phyloP scores from a whole-genome alignment of 2,113 vertebrate genomes.

The Tympanuchus pallidicinctus region DNA sequence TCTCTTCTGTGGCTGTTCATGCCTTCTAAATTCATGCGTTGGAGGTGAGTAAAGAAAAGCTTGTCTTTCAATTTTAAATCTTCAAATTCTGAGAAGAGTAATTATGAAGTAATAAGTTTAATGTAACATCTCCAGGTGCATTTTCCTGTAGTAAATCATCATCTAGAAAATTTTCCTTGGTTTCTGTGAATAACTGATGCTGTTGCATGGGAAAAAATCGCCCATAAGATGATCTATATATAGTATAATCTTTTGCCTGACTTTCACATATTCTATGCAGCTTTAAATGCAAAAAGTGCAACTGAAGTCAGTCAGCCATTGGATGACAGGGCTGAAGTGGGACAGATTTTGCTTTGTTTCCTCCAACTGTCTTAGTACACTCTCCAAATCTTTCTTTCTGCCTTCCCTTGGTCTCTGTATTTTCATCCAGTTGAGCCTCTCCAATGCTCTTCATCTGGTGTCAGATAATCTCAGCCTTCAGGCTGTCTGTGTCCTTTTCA shows the following conservation, averaged over 20 bases:
- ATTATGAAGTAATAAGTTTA: not conserved
- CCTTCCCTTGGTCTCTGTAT: not conserved
- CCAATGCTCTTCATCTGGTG: not conserved
- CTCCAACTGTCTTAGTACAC: not conserved
- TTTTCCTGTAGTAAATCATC: not conserved
- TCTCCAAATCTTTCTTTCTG: rapidly evolving
- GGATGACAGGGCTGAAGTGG: not conserved
- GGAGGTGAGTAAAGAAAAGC: not conserved
- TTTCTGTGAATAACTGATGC: not conserved
- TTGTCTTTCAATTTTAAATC: not conserved
- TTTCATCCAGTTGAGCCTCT: not conserved
- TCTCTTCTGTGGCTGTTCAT: not conserved
- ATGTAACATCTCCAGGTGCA: not conserved
- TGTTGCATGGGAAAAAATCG: not conserved
- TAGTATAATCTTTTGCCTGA: not conserved
- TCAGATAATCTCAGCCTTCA: not conserved
- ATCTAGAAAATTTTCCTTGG: not conserved
- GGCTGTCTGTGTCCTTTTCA: not conserved
- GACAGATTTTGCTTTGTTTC: not conserved
- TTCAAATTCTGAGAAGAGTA: not conserved
- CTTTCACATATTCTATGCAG: not conserved
- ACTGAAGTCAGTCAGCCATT: not conserved
- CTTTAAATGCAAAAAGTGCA: not conserved
- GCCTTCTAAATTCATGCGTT: not conserved
- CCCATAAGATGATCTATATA: not conserved